These are phyloP conservation scores for Pangasius sanitwongsei DNA, from an alignment of 2,797 vertebrate genomes.

Conservation along the genomic window DNA sequence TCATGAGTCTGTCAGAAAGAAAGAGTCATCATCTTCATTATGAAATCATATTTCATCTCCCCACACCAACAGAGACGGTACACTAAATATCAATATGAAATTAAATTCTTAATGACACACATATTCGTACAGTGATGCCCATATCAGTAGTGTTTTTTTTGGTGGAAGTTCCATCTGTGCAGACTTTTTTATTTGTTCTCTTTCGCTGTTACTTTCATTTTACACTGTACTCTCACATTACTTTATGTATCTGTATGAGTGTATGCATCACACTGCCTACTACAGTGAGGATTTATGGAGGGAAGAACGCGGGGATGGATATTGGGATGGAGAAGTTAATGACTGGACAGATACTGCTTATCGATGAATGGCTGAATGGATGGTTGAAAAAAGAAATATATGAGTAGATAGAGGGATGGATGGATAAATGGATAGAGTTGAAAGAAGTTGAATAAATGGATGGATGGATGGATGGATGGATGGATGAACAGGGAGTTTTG, in stretches of 20 bases:
- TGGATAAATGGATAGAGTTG: neutral
- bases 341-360: neutral
- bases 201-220: neutral
- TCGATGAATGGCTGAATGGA: neutral
- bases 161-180: neutral
- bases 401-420: neutral
- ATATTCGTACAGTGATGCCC: neutral
- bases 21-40: slow-evolving; percentile 48
- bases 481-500: neutral
- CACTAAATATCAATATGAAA: slow-evolving; percentile 35
- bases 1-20: slow-evolving; percentile 38
- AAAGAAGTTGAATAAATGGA: neutral
- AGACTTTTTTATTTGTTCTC: neutral
- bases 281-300: neutral
- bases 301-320: neutral
- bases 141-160: neutral
- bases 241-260: neutral
- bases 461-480: neutral
- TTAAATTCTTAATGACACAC: slow-evolving; percentile 19
- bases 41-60: slow-evolving; percentile 53
- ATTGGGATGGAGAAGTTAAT: neutral
- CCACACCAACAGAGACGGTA: slow-evolving; percentile 16
- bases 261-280: neutral
- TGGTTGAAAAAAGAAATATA: neutral
- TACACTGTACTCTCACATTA: neutral